phyloP scores from a whole-genome alignment of 35 echinoderm and acorn worm genomes.

The Eucidaris tribuloides region DNA sequence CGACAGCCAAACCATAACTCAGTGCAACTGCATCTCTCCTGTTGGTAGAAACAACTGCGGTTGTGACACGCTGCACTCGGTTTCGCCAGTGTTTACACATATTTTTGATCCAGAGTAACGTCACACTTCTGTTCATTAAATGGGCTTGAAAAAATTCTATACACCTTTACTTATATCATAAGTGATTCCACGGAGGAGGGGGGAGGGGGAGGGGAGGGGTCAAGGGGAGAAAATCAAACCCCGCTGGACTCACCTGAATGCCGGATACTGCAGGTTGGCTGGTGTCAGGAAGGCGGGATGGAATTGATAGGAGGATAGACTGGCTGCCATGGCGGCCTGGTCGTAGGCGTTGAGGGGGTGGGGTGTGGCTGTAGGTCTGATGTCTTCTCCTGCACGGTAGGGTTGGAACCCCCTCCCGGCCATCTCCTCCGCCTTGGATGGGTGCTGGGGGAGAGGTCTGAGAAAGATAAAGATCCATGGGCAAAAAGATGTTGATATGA shows the following conservation, averaged over 20 bases:
- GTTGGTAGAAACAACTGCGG: no score
- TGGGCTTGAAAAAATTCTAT: no score
- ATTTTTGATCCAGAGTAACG: no score
- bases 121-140: no score
- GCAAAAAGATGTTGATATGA: no score
- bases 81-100: no score
- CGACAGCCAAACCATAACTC: no score
- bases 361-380: conserved; percentile 40
- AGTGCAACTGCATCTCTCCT: no score
- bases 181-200: not conserved
- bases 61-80: no score
- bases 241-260: conserved; percentile 58
- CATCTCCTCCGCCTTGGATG: conserved; percentile 63
- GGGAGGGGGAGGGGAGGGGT: not conserved
- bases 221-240: not conserved
- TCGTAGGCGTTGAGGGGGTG: conserved; percentile 58
- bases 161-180: no score
- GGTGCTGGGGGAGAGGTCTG: conserved; percentile 66
- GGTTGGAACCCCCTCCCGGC: conserved; percentile 87
- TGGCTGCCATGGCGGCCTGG: conserved; percentile 67
- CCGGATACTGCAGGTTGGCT: conserved; percentile 71
- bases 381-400: conserved; percentile 63
- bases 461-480: no score
- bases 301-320: conserved; percentile 79
- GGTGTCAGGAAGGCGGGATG: conserved; percentile 87